Conservation (phyloP, 2,888 invertebrate species). For the Agapetus fuscipes region DNA sequence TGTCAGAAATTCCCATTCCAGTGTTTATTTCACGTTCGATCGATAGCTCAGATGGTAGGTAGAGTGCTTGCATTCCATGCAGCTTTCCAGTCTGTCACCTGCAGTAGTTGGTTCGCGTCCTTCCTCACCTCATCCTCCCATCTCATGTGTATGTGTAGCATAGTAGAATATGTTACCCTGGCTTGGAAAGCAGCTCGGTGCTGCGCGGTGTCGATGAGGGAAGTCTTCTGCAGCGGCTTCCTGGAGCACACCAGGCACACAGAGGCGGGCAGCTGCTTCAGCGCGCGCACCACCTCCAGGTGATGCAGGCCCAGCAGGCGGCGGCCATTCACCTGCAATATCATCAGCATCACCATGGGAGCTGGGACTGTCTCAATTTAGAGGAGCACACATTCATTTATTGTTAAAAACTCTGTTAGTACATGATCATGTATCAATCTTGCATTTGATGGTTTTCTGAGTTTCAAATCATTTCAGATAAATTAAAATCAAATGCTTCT, state of each 20-base stretch:
- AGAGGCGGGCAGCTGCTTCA: slow-evolving; percentile 73
- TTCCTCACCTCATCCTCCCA: too few species aligned
- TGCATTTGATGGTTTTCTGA: too few species aligned
- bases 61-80: too few species aligned
- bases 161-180: too few species aligned
- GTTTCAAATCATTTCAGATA: too few species aligned
- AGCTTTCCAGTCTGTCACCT: too few species aligned
- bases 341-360: not conserved
- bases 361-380: not conserved
- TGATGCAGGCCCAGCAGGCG: slow-evolving; percentile 80
- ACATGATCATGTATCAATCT: not conserved
- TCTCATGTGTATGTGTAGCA: too few species aligned
- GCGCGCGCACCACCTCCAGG: slow-evolving; percentile 77
- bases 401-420: not conserved
- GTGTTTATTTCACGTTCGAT: too few species aligned
- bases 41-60: too few species aligned
- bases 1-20: too few species aligned
- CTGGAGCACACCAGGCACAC: slow-evolving; percentile 76
- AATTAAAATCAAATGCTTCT: too few species aligned
- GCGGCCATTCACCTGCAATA: slow-evolving; percentile 71
- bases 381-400: not conserved
- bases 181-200: slow-evolving; percentile 57
- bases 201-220: slow-evolving; percentile 55
- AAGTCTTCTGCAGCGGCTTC: slow-evolving; percentile 36
- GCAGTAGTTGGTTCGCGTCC: too few species aligned